These are phyloP conservation scores for Tigriopus californicus DNA, from an alignment of 2,888 invertebrate genomes.

Conservation along the genomic window DNA sequence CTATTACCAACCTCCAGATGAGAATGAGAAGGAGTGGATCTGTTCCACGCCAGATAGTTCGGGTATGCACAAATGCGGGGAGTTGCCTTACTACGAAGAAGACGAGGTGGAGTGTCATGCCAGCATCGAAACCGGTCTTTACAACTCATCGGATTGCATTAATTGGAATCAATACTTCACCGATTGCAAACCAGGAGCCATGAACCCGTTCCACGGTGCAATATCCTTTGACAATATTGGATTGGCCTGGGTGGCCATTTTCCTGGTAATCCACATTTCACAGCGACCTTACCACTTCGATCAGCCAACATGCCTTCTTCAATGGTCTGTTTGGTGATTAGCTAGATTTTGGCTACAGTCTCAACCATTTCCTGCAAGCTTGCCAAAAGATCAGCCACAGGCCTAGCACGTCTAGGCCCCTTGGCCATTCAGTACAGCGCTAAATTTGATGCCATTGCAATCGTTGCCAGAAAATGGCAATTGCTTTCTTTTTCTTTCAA, in stretches of 20 bases:
- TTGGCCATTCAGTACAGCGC: too few species aligned
- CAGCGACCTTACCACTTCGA: too few species aligned
- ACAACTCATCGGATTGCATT: slow-evolving; percentile 2
- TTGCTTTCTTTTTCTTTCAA: too few species aligned
- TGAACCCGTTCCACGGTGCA: slow-evolving; percentile 95
- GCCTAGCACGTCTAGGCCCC: too few species aligned
- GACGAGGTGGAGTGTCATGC: slow-evolving; percentile 7
- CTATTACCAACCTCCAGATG: too few species aligned
- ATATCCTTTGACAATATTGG: slow-evolving; percentile 99
- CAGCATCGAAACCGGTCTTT: slow-evolving; percentile 1
- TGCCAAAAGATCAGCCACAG: too few species aligned
- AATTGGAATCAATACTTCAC: slow-evolving; percentile 61
- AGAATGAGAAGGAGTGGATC: slow-evolving; percentile 1
- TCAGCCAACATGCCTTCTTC: too few species aligned
- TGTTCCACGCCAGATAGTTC: not conserved
- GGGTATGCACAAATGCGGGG: slow-evolving; percentile 14
- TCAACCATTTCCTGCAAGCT: too few species aligned
- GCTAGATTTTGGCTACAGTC: too few species aligned
- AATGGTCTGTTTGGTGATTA: too few species aligned
- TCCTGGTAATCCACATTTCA: slow-evolving; percentile 81
- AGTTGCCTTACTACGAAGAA: not conserved
- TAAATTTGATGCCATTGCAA: too few species aligned
- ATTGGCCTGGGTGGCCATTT: slow-evolving; percentile 98
- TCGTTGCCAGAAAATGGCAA: too few species aligned
- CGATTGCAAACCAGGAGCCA: slow-evolving; percentile 71